Conservation (phyloP, 2,797 vertebrate species). For the Pipistrellus nathusii region DNA sequence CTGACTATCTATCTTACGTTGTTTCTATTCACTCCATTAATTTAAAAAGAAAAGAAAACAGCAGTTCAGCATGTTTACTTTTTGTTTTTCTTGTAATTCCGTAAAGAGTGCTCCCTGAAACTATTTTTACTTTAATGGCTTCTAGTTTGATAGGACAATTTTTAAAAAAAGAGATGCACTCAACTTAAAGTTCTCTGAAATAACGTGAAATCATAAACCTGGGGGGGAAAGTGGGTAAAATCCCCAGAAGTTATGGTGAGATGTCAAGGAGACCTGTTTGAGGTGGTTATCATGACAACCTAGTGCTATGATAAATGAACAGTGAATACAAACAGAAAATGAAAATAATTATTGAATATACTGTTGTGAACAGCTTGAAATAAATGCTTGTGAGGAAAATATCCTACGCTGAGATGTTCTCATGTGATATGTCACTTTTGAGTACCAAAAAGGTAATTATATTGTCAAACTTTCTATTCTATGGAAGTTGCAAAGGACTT, state of each 20-base stretch:
- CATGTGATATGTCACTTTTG: not conserved
- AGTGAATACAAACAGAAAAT: not conserved
- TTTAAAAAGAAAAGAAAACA: not conserved
- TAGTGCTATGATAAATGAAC: not conserved
- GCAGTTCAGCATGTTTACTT: not conserved
- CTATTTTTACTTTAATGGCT: conserved; percentile 22
- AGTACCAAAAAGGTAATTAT: not conserved
- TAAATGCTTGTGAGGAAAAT: conserved; percentile 42
- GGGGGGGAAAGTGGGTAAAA: not conserved
- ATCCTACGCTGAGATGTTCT: not conserved
- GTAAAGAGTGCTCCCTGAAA: conserved; percentile 22
- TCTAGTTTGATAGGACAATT: not conserved
- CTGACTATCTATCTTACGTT: not conserved
- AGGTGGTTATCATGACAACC: not conserved
- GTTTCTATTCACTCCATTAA: not conserved
- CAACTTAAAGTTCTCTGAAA: conserved; percentile 39
- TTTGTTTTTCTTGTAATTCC: conserved; percentile 34
- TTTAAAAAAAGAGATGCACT: not conserved
- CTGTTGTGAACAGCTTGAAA: not conserved
- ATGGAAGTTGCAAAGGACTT: not conserved
- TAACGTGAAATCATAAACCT: conserved; percentile 44
- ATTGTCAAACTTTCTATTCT: not conserved
- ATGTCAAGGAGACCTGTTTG: conserved; percentile 25
- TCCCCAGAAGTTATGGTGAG: not conserved
- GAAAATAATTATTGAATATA: not conserved